Evolutionary conservation across 1,140 invertebrate species (phyloP).

Genomic region (Drosophila kikkawai): DNA sequence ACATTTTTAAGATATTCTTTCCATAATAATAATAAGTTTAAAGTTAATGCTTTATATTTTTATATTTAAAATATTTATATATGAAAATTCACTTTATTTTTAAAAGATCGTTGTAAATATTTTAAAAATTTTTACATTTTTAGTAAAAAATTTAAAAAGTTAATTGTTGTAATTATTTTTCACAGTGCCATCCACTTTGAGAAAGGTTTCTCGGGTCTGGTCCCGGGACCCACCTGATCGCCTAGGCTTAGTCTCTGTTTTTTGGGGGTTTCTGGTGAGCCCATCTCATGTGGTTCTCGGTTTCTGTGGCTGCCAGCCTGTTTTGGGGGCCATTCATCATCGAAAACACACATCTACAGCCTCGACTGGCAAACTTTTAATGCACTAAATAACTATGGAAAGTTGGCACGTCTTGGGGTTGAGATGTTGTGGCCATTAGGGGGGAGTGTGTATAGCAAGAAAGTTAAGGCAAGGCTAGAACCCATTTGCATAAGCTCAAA

Average conservation of each 20-base stretch:
- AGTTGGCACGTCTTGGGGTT: slow-evolving; percentile 23
- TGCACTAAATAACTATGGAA: slow-evolving; percentile 54
- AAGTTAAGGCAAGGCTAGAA: too few species aligned
- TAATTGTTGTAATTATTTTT: background rate
- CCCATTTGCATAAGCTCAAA: slow-evolving; percentile 24
- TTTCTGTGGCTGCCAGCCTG: background rate
- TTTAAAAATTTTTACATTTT: too few species aligned
- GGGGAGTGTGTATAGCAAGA: background rate
- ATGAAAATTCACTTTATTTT: too few species aligned
- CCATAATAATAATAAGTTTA: too few species aligned
- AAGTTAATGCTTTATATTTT: too few species aligned
- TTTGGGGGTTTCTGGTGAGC: background rate
- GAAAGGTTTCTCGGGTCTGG: background rate
- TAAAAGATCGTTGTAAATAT: too few species aligned
- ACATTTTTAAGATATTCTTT: too few species aligned
- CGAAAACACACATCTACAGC: background rate
- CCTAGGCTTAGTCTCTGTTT: slow-evolving; percentile 1
- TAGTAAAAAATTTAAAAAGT: too few species aligned
- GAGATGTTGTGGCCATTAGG: background rate
- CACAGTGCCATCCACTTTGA: background rate
- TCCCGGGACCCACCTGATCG: slow-evolving; percentile 12
- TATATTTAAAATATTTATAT: too few species aligned
- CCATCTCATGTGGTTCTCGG: background rate
- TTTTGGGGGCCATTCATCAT: slow-evolving; percentile 34
- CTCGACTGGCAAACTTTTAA: slow-evolving; percentile 39